These are phyloP conservation scores for Cherax quadricarinatus DNA, from an alignment of 1,140 invertebrate species.

Conservation along the genomic window DNA sequence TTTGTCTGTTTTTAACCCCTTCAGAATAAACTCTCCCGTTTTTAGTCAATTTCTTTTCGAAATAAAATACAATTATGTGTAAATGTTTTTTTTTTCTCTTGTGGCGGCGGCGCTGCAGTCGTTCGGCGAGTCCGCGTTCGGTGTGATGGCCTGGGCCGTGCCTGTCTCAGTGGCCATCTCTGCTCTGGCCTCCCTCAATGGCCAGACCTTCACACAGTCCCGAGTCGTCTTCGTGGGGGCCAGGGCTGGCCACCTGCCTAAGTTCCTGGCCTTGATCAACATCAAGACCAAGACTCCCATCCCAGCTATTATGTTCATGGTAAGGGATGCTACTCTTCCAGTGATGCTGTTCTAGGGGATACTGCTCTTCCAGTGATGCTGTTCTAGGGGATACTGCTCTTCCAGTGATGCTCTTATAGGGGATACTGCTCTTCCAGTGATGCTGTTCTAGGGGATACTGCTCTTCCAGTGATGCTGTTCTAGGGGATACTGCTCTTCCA, in stretches of 20 bases:
- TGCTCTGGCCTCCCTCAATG: slow-evolving; percentile 89
- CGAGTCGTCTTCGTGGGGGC: slow-evolving; percentile 93
- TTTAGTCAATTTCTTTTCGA: neutral
- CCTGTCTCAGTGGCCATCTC: slow-evolving; percentile 90
- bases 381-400: too few relatives aligned
- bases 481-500: too few relatives aligned
- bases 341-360: too few relatives aligned
- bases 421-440: too few relatives aligned
- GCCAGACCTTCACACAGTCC: slow-evolving; percentile 83
- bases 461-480: too few relatives aligned
- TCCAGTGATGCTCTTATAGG: neutral
- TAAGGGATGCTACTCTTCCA: slow-evolving; percentile 79
- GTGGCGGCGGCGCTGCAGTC: slow-evolving; percentile 79
- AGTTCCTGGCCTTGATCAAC: slow-evolving; percentile 91
- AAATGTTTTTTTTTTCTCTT: too few relatives aligned
- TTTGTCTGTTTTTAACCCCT: too few relatives aligned
- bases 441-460: too few relatives aligned
- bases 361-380: neutral
- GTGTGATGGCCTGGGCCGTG: slow-evolving; percentile 85
- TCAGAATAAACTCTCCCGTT: too few relatives aligned
- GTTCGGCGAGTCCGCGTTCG: slow-evolving; percentile 85
- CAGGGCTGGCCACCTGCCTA: slow-evolving; percentile 90
- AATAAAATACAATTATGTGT: neutral
- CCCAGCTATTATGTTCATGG: slow-evolving; percentile 93
- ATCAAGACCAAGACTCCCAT: slow-evolving; percentile 90